Base-by-base conservation (phyloP, 2,113 vertebrate species). In the Ageneiosus marmoratus region DNA sequence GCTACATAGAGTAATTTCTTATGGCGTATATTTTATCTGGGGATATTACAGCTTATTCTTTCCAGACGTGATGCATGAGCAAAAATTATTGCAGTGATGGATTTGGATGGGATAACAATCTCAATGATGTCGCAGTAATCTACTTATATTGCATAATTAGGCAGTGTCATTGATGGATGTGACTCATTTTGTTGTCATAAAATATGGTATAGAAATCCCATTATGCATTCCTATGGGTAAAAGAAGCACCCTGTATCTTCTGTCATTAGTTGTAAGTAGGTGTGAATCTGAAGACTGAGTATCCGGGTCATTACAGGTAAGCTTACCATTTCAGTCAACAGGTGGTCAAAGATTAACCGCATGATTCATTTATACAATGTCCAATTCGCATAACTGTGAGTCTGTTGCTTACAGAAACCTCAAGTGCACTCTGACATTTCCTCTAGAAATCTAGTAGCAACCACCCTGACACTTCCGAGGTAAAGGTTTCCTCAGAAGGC, bases 401-500 rank as follows among this genome's bases (percentile, higher is more conserved):
- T 13, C 29, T 1, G 10, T 24, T 29, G 29, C 24, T 55, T 55
- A 76, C 20, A 34, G 5, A 76, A 79, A 62, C 77, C 37, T 10
- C 15, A 46, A 4, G 1, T 5, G 13, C 24, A 62, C 16, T 11
- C 16, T 48, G 56, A 63, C 37, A 60, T 27, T 63, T 32, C n/a
- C 56, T 78, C 55, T 44, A n/a, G 6, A 29, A 29, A 27, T 3
- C 32, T 20, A 24, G 65, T 8, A 34, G 20, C 53, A 24, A 20
- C 32, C 37, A 78, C 24, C 3, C 72, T 32, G n/a, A 1, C 50
- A 22, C 27, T 53, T 53, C 70, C 10, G 3, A 53, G 10, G 9
- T 62, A 46, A 78, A 55, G n/a, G 76, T 78, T 78, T 44, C 27
- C 55, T 62, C 2, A 27, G 24, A 78, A 83, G 51, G 16, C 37